Evolutionary conservation across 2,797 vertebrate species (phyloP), one percentile per base, ranked within the genome.

Genomic region (Micrastur ruficollis): DNA sequence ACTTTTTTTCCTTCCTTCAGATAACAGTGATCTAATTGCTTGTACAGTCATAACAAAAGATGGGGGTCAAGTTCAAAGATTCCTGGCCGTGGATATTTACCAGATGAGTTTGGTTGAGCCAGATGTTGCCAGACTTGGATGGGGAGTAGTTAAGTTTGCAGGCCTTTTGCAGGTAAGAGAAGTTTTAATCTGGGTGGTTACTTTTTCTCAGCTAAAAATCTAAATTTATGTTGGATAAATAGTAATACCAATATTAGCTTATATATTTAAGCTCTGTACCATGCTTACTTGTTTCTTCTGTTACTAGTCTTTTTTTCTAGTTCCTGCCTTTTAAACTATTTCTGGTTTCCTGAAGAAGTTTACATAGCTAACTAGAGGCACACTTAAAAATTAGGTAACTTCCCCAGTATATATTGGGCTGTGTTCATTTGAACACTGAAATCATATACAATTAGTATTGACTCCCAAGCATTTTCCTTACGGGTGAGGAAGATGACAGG

Each of bases 31-130:
- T 98, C 97, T 99, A 49, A 99, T 99, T 34, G 99, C 99, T 9
- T 99, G 99, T 89, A 99, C 99, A 61, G 99, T 99, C 85, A 98
- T 99, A 89, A 99, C 99, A 92, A 99, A 99, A 97, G 99, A 99
- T 22, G 99, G 99, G 0, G 96, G 98, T 86, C 99, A 99, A 96
- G 99, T 99, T 76, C 99, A 99, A 97, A 98, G 99, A 61, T 99
- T 99, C 96, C 98, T 99, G 68, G 99, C 99, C 19, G 99, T 99
- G 6, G 99, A 99, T 50, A 98, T 99, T 68, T 99, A 99, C 98
- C 99, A 99, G 97, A 99, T 99, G 99, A 99, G 99, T 95, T 97
- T 99, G 90, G 99, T 99, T 62, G 99, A 99, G 89, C 99, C 99
- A 0, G 99, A 99, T 56, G 97, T 98, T 91, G 99, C 99, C 96